A percentile compares a stretch with the other conserved stretches of the same genome.
These are phyloP conservation scores for Papilio aristodemus DNA, from an alignment of 1,140 invertebrate genomes.

Conservation along the genomic window DNA sequence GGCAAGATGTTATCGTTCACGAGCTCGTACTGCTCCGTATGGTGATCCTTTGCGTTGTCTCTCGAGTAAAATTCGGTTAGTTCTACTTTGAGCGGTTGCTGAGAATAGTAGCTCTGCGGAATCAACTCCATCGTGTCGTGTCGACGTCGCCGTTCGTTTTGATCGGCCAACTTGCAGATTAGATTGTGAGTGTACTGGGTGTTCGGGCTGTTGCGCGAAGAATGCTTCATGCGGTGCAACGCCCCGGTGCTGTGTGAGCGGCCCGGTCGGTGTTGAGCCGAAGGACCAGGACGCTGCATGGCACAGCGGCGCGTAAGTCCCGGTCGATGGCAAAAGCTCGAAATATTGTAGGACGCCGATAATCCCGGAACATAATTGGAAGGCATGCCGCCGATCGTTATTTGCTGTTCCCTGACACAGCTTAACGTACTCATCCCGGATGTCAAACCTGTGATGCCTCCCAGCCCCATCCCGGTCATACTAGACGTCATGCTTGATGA, in stretches of 20 bases:
- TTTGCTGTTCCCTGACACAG: constrained; percentile 74
- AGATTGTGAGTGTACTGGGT: constrained; percentile 77
- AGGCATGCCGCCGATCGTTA: constrained; percentile 77
- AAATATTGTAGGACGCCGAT: constrained; percentile 77
- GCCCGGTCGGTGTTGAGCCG: constrained; percentile 73
- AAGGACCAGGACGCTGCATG: constrained; percentile 73
- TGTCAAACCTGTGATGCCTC: constrained; percentile 72
- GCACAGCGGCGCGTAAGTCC: constrained; percentile 76
- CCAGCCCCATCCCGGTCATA: constrained; percentile 78
- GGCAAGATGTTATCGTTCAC: constrained; percentile 77
- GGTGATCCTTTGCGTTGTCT: constrained; percentile 80
- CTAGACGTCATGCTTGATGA: constrained; percentile 79
- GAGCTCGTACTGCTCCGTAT: constrained; percentile 85
- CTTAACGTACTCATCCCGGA: constrained; percentile 70
- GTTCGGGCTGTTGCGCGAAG: constrained; percentile 74
- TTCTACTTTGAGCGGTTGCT: constrained; percentile 82
- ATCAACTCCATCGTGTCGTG: constrained; percentile 77
- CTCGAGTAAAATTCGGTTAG: constrained; percentile 83
- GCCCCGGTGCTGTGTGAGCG: constrained; percentile 73
- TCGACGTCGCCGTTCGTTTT: constrained; percentile 77
- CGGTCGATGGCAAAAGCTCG: constrained; percentile 75
- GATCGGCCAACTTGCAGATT: constrained; percentile 76
- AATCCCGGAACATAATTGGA: constrained; percentile 77
- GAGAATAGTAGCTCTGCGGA: constrained; percentile 76
- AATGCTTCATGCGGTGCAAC: constrained; percentile 72